These are phyloP conservation scores for Zaprionus lineosus DNA, from an alignment of 2,888 invertebrate genomes.

Conservation along the genomic window DNA sequence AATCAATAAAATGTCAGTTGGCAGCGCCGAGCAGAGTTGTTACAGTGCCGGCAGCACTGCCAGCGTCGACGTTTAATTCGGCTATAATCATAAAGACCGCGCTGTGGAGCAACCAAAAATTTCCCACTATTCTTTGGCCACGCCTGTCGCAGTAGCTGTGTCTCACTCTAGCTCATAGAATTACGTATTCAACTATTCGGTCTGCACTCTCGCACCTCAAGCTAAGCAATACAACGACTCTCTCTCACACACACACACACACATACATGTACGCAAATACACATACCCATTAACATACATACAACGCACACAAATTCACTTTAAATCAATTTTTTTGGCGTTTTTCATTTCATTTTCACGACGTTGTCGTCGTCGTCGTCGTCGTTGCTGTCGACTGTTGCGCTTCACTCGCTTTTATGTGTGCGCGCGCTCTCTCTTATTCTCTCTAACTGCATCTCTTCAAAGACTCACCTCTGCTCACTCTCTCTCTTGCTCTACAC, in stretches of 20 bases:
- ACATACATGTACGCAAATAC: neutral
- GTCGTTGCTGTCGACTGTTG: slow-evolving; percentile 52
- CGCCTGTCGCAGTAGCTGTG: slow-evolving; percentile 50
- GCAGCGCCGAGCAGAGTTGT: slow-evolving; percentile 19
- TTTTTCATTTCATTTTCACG: slow-evolving; percentile 76
- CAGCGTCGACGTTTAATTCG: slow-evolving; percentile 51
- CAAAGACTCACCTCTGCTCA: no score
- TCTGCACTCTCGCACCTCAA: no score
- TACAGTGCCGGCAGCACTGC: slow-evolving; percentile 17
- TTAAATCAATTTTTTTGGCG: slow-evolving; percentile 76
- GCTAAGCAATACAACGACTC: slow-evolving; percentile 9
- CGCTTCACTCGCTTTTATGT: slow-evolving; percentile 46
- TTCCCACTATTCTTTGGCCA: slow-evolving; percentile 74
- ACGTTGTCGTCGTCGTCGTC: slow-evolving; percentile 30
- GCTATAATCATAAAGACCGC: slow-evolving; percentile 61
- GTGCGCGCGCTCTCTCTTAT: slow-evolving; percentile 21
- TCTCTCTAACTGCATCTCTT: no score
- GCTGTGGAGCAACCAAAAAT: slow-evolving; percentile 36
- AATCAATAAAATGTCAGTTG: slow-evolving; percentile 78
- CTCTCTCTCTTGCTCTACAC: slow-evolving; percentile 11
- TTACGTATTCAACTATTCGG: neutral
- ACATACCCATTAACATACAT: slow-evolving; percentile 3
- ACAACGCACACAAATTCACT: slow-evolving; percentile 64
- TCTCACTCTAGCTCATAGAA: slow-evolving; percentile 25
- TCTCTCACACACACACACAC: slow-evolving; percentile 11